Evolutionary conservation across 1,140 invertebrate species (phyloP), one percentile per base, ranked within the genome.

Genomic region (Anoplolepis gracilipes): DNA sequence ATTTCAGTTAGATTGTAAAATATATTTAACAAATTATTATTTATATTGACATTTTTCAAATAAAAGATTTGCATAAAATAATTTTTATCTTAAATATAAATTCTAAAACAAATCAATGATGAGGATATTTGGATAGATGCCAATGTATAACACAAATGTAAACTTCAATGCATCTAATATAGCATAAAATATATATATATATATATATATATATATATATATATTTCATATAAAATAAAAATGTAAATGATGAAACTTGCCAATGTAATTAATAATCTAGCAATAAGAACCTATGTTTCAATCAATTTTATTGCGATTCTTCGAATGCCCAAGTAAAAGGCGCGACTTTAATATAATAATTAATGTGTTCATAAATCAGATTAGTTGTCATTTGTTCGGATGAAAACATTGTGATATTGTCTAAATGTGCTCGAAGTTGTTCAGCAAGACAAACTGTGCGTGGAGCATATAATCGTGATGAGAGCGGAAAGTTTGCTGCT

Each of bases 401-500:
- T 79, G 8, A 25, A 28, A 46, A 67, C 30, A 55, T 67, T 55
- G 13, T 33, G n/a, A 53, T 33, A 55, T 55, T 69, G 22, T 69
- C 8, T 6, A 10, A n/a, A n/a, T 22, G 30, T 39, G 49, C n/a
- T 65, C 7, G 1, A 30, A 53, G 42, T 69, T 79, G 19, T 69
- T 28, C 33, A 13, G 0, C 8, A n/a, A 67, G 13, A 67, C 42
- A 30, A 67, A 79, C 49, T 53, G n/a, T 28, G 46, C 16, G n/a
- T 28, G 22, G 13, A 42, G 65, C 33, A 55, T 49, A 72, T 81
- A 81, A 59, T 30, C 33, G 22, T 33, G 36, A 28, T n/a, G 39
- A 22, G 8, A n/a, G 22, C 19, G 28, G 65, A 72, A 81, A 81
- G 78, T 67, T 81, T 25, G 53, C 36, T 70, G 39, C 67, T 59